Conservation (phyloP, 2,888 invertebrate species). For the Fragum sueziense region DNA sequence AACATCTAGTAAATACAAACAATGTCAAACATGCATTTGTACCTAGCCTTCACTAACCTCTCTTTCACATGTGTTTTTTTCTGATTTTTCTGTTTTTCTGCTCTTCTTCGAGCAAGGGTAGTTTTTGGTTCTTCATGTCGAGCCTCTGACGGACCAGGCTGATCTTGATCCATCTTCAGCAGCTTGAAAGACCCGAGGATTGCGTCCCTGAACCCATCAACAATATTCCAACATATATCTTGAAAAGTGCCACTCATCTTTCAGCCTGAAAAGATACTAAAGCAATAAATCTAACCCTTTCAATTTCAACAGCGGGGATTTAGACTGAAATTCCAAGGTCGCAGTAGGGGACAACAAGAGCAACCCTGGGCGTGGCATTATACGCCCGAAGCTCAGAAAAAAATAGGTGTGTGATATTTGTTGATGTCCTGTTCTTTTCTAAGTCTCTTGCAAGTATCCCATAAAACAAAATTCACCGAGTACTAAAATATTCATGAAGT, state of each 20-base stretch:
- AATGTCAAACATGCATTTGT: no score
- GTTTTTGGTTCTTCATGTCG: conserved; percentile 66
- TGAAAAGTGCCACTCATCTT: conserved; percentile 65
- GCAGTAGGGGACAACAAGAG: not conserved
- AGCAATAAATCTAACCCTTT: no score
- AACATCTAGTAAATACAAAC: no score
- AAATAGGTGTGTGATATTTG: no score
- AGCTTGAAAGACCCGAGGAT: conserved; percentile 69
- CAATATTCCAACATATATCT: conserved; percentile 61
- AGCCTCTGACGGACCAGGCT: conserved; percentile 13
- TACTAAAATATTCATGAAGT: no score
- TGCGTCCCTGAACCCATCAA: conserved; percentile 68
- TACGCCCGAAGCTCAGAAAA: no score
- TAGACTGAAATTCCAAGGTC: not conserved
- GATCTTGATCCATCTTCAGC: conserved; percentile 60
- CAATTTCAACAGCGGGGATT: no score
- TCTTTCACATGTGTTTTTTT: conserved; percentile 15
- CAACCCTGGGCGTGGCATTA: no score
- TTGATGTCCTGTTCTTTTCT: no score
- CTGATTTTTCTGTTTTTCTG: conserved; percentile 66
- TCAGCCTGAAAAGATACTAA: not conserved
- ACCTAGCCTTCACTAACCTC: no score
- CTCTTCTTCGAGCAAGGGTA: conserved; percentile 70
- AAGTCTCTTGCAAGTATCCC: no score
- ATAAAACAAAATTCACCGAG: no score